A percentile compares a stretch with the other conserved stretches of the same genome.
phyloP scores from a whole-genome alignment of 2,113 vertebrate species.

The Callaeas wilsoni region DNA sequence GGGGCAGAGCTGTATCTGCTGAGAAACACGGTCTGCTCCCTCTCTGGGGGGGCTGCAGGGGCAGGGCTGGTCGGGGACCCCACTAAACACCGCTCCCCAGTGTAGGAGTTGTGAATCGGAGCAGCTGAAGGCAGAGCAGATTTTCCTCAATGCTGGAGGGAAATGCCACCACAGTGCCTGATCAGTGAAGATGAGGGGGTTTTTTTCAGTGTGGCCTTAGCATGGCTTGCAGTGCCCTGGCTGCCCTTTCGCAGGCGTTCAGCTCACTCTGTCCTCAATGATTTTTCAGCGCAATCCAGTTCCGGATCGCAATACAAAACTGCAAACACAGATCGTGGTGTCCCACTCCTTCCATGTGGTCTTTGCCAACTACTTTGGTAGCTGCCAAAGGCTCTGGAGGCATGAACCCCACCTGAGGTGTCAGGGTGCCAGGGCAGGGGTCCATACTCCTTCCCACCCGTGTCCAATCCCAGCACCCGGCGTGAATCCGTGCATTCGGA shows the following conservation, averaged over 20 bases:
- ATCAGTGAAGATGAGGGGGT: background rate
- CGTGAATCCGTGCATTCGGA: fast-evolving
- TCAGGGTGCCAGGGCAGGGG: background rate
- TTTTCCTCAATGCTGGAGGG: background rate
- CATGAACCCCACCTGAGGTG: background rate
- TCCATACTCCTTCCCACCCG: background rate
- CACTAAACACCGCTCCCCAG: background rate
- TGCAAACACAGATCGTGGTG: fast-evolving
- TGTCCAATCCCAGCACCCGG: background rate
- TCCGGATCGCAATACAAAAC: background rate
- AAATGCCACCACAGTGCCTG: background rate
- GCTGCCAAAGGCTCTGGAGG: background rate
- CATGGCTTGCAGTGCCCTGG: background rate
- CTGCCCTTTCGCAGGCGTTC: background rate
- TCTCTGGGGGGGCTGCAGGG: background rate
- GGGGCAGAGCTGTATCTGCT: background rate
- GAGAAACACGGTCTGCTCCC: background rate
- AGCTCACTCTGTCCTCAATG: background rate
- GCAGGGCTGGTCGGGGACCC: fast-evolving
- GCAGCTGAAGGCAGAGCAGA: background rate
- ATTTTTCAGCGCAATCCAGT: background rate
- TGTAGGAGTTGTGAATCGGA: background rate
- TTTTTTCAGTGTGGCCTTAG: background rate
- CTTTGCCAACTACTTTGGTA: background rate
- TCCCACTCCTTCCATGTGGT: background rate